Base-by-base conservation (phyloP, 2,113 vertebrate species). In the Nothocercus nigrocapillus region DNA sequence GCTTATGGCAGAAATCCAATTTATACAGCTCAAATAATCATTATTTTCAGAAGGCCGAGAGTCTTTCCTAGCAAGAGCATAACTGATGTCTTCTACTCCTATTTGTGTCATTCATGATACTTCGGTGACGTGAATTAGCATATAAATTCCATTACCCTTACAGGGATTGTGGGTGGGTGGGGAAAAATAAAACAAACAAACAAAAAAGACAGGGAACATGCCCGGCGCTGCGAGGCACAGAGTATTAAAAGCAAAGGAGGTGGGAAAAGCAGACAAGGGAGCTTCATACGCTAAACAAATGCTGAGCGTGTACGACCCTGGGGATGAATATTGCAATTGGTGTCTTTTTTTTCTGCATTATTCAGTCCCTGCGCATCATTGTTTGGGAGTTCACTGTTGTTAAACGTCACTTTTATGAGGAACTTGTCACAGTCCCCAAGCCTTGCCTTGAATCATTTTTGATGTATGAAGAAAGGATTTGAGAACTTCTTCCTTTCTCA, bases 1-100 rank as follows among this genome's bases (percentile, higher is more conserved):
- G 93, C 89, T 94, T 80, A 61, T 96, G 89, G 90, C 93, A 96
- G 89, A 91, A 93, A 93, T 93, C 95, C 95, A 92, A 88, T 93
- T 94, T 94, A 95, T 89, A 77, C 78, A 93, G 82, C 91, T 82
- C 64, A 94, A 94, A 85, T 89, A 89, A 95, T 96, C 73, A 88
- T 93, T 92, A 87, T 90, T 96, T 96, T 83, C 89, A 96, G 77
- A 85, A 84, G 82, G 77, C 59, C 5, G 9, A 87, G 66, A 75
- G 82, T 93, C 66, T 69, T 95, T 94, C 88, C 93, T 94, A 62
- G 63, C 62, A 94, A 91, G 59, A 92, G 22, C 63, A 83, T 85
- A 93, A 95, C 81, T 68, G 49, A 76, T 88, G 88, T 81, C 86
- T 91, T 83, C 79, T 91, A 68, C 54, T 96, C 69, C 75, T 96